Base-by-base conservation (phyloP, 30 jellyfish, hydroid and myxozoan species). In the Hydractinia symbiolongicarpus region DNA sequence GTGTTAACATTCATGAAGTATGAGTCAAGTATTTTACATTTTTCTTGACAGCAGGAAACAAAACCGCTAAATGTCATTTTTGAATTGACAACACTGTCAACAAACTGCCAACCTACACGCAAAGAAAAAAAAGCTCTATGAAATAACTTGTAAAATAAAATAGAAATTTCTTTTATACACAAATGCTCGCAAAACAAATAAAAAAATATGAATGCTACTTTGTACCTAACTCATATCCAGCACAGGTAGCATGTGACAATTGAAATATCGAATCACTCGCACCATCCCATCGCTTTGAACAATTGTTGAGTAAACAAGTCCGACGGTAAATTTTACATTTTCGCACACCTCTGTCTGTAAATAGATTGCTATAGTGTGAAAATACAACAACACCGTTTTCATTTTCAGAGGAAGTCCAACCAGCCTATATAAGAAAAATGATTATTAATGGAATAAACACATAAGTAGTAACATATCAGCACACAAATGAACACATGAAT, bases 31-130 rank as follows among this genome's bases (percentile, higher is more conserved):
- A 55, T 55, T 60, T 72, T 50, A 72, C 51, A 72, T 50, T 72
- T 72, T 52, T 50, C 19, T n/a, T 20, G 44, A 50, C 51, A 72
- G 16, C 53, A 72, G 51, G 30, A 19, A 21, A 72, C 81, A 50
- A 72, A 72, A 72, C 81, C 81, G 51, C 81, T 21, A 7, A 72
- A 72, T 72, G 81, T 72, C 51, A 21, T 40, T 72, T 72, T 72
- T 11, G 69, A 58, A 60, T 60, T 20, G 19, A 72, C 16, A 21
- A 72, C 81, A 72, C 19, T 16, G 51, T 72, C 81, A 72, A 72
- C 81, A 14, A 19, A 72, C 56, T 72, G 61, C 81, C 81, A 72
- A 21, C 81, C 81, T 72, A 16, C 15, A 58, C 19, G 15, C 15
- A 11, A 58, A 58, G 19, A 58, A 11, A 13, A 58, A 58, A 58